Conservation (phyloP, 1,140 invertebrate genomes). For the Paracyclopina nana region DNA sequence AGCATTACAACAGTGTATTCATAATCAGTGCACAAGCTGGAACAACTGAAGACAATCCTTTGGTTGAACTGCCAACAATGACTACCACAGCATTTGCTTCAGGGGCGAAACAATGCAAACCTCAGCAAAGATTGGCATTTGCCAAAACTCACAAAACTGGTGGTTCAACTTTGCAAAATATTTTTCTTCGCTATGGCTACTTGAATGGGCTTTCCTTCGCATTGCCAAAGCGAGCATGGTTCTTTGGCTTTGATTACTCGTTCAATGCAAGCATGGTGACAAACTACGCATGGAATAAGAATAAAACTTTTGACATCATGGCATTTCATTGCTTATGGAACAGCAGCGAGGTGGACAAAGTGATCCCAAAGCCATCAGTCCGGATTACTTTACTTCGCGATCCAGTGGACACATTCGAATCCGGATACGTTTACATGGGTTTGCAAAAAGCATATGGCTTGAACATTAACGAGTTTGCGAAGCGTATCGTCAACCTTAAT, state of each 20-base stretch:
- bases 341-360: not conserved
- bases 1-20: too few species aligned
- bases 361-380: not conserved
- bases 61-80: too few species aligned
- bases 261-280: slow-evolving; percentile 1
- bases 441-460: not conserved
- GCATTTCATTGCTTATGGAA: slow-evolving; percentile 5
- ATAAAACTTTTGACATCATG: not conserved
- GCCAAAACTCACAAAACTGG: slow-evolving; percentile 16
- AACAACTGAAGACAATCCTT: too few species aligned
- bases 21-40: too few species aligned
- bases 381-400: slow-evolving; percentile 1
- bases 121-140: slow-evolving; percentile 3
- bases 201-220: not conserved
- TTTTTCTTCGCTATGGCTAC: slow-evolving; percentile 9
- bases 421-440: slow-evolving; percentile 14
- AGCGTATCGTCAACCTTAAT: too few species aligned
- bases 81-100: too few species aligned
- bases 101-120: not conserved
- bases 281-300: not conserved
- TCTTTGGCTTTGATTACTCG: not conserved
- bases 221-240: not conserved
- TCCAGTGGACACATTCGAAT: slow-evolving; percentile 5
- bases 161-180: slow-evolving; percentile 16
- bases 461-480: slow-evolving; percentile 9